Base-by-base conservation (phyloP, 1,140 invertebrate species). In the Calephelis nemesis region DNA sequence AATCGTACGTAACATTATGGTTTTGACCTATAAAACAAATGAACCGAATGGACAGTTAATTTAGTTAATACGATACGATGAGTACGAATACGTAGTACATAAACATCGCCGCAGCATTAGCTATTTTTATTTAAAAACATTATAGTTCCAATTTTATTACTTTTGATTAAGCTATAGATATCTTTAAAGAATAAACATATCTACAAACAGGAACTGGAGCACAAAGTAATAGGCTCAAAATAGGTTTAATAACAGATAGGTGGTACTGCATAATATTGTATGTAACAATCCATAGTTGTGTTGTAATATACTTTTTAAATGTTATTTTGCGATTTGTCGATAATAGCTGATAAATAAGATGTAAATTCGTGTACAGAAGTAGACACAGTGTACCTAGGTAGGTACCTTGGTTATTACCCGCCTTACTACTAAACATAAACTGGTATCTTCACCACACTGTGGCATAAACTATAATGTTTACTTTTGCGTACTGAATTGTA, bases 151-250 rank as follows among this genome's bases (percentile, higher is more conserved):
- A 4, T 4, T 30, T 54, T 54, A 9, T 13, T 54, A 4, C 7
- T 9, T 13, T 54, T 54, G 8, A 7, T 13, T 15, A 19, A 13
- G 7, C 9, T 15, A 19, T 13, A 54, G 11, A 45, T 45, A 45
- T 45, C 8, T 77, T 79, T 86, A 85, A 87, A 87, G 85, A 88
- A 90, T 85, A 74, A 76, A 90, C 85, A 88, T 90, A 90, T 88
- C 85, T 71, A 71, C 77, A 82, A 81, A 82, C 70, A 67, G 73
- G 60, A 72, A 81, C 67, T 63, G 62, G 82, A 88, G 85, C 86
- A 90, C 86, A 90, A 88, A 85, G 13, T 12, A 48, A 68, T 74
- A 81, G 85, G 85, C 85, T 88, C 88, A 90, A 88, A 48, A 64
- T 47, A 30, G 47, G 30, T 48, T 7, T 13, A 30, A 64, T 9